Evolutionary conservation across 2,113 vertebrate species (phyloP).

Genomic region (Nothobranchius furzeri): DNA sequence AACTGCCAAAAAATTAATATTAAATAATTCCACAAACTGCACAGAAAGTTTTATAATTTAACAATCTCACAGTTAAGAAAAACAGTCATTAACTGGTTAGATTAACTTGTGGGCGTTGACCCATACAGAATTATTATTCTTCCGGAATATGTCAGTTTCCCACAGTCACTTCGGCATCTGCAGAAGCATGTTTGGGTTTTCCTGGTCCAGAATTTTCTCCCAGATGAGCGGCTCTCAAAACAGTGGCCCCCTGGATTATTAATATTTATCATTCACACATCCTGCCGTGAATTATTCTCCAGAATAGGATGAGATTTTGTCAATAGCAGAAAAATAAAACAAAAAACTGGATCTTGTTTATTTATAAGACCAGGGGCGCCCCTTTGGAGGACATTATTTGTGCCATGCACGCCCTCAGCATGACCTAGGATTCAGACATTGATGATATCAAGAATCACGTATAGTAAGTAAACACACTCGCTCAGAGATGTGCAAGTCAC

Average conservation of each 20-base stretch:
- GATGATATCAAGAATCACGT: slow-evolving; percentile 29
- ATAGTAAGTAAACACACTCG: not conserved
- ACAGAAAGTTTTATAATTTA: not conserved
- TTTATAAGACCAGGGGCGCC: slow-evolving; percentile 67
- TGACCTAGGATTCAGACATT: slow-evolving; percentile 40
- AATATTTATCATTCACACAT: slow-evolving; percentile 77
- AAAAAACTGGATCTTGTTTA: slow-evolving; percentile 53
- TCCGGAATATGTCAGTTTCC: slow-evolving; percentile 52
- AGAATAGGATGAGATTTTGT: slow-evolving; percentile 66
- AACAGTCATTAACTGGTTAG: not conserved
- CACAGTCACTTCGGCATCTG: slow-evolving; percentile 47
- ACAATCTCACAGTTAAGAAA: slow-evolving; percentile 2
- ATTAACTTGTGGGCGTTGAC: slow-evolving; percentile 5
- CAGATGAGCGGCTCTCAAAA: slow-evolving; percentile 66
- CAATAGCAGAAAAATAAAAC: slow-evolving; percentile 30
- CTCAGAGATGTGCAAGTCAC: not conserved
- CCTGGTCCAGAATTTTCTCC: slow-evolving; percentile 38
- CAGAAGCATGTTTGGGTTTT: slow-evolving; percentile 57
- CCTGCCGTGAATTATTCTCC: slow-evolving; percentile 69
- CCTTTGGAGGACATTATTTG: slow-evolving; percentile 31
- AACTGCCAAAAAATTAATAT: not conserved
- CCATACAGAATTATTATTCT: slow-evolving; percentile 13
- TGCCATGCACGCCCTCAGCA: slow-evolving; percentile 9
- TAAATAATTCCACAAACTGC: not conserved
- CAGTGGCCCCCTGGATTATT: slow-evolving; percentile 64